Evolutionary conservation across 2,888 invertebrate species (phyloP).

Genomic region (Baccha elongata): DNA sequence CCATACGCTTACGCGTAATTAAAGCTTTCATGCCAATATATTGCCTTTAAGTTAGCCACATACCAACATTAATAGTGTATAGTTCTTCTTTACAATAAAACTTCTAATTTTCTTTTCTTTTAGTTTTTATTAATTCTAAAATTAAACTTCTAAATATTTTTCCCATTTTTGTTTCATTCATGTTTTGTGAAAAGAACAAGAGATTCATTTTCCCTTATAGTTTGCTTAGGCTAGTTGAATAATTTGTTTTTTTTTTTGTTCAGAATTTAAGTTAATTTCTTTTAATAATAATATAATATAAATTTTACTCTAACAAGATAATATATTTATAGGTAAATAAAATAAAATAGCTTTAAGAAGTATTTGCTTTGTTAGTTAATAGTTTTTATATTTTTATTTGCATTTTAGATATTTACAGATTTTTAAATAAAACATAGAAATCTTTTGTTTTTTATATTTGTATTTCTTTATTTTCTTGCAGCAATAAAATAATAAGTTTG

Average conservation of each 20-base stretch:
- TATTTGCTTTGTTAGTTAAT: constrained; percentile 43
- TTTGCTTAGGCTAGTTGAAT: constrained; percentile 52
- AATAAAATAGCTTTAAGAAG: constrained; percentile 62
- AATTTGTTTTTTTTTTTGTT: constrained; percentile 27
- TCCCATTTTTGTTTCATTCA: constrained; percentile 48
- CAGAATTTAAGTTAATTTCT: constrained; percentile 42
- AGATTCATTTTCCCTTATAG: constrained; percentile 36
- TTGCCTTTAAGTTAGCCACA: no score
- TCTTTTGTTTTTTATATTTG: constrained; percentile 1
- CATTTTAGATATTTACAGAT: constrained; percentile 57
- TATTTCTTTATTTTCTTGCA: constrained; percentile 13
- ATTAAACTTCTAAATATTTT: constrained; percentile 51
- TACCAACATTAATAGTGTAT: no score
- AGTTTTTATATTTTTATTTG: no score
- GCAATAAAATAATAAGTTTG: constrained; percentile 43
- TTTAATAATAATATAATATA: constrained; percentile 46
- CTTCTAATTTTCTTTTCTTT: constrained; percentile 29
- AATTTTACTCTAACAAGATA: constrained; percentile 64
- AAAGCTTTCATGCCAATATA: no score
- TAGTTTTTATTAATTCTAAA: constrained; percentile 65
- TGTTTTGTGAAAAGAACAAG: constrained; percentile 65
- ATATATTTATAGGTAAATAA: no score
- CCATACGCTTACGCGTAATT: no score
- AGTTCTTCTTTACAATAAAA: constrained; percentile 18
- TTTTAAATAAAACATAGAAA: constrained; percentile 32